Evolutionary conservation across 2,113 vertebrate species (phyloP).

Genomic region (Lichenostomus cassidix): DNA sequence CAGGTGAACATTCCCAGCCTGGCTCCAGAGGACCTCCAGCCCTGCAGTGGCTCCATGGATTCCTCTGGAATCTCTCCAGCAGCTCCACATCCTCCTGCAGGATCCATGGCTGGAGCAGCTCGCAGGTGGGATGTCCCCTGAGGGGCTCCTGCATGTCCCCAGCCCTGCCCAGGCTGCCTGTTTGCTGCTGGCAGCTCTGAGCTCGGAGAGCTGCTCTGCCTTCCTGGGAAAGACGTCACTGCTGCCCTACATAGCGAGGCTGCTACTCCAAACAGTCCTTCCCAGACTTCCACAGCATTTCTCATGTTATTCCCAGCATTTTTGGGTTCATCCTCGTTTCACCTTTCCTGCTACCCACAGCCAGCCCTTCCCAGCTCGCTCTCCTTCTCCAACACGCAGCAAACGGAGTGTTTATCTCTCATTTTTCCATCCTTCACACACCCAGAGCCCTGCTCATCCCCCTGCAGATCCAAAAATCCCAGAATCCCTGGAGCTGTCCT

Average conservation of each 20-base stretch:
- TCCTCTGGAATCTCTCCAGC: neutral
- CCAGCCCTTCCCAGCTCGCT: neutral
- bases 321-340: neutral
- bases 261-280: neutral
- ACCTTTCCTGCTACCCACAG: neutral
- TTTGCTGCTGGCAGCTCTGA: neutral
- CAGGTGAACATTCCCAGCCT: neutral
- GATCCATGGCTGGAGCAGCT: neutral
- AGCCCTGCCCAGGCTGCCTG: fast-evolving
- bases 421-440: neutral
- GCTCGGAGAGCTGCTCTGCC: neutral
- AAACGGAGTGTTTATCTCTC: neutral
- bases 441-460: neutral
- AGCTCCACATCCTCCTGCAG: neutral
- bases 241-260: constrained; percentile 10
- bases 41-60: fast-evolving
- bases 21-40: neutral
- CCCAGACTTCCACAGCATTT: neutral
- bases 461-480: neutral
- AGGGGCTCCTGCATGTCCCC: neutral
- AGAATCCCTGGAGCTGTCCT: neutral
- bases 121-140: neutral
- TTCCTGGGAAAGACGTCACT: neutral
- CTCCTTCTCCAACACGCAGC: fast-evolving
- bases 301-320: neutral